Evolutionary conservation across 2,888 invertebrate genomes (phyloP), one percentile per base, ranked within the genome.

Genomic region (Drosophila tanythrix): DNA sequence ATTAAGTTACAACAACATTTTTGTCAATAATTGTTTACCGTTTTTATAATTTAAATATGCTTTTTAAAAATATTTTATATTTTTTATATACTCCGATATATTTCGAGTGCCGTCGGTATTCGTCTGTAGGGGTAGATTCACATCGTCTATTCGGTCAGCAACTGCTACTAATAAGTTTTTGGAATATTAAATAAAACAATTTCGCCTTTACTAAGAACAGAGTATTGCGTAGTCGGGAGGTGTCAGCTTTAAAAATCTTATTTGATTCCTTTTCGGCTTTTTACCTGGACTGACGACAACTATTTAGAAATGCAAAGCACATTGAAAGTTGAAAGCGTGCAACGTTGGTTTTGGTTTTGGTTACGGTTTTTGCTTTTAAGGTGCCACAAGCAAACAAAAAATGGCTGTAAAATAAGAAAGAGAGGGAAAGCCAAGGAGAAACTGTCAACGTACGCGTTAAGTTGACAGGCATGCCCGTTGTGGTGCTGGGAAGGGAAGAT

Each of bases 261-360:
- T 5, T 29, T 25, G n/a, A 31, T 21, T 25, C 29, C 52, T 58
- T 52, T 55, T 55, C 48, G 55, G 46, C 57, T 50, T 65, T 38
- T 67, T 73, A 76, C 77, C 79, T 73, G 72, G 62, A 76, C 74
- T 65, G 66, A 71, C 80, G 74, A 66, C 70, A 74, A 88, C 89
- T 90, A 88, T 90, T 90, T 90, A 89, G 81, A 88, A 87, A 90
- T 90, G 90, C 90, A 90, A 88, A 90, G 88, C 90, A 90, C 90
- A 90, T 88, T 90, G 83, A 85, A 83, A 83, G 78, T 74, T 82
- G 74, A 75, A 81, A 86, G 82, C 86, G 81, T 82, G 79, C 82
- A 69, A 52, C 64, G 86, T 68, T 65, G 82, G 60, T 58, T 70
- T 71, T 73, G 56, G 72, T 69, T 81, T 80, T 74, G 73, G 79